phyloP scores from a whole-genome alignment of 2,888 invertebrate genomes.

The Ceriagrion tenellum region DNA sequence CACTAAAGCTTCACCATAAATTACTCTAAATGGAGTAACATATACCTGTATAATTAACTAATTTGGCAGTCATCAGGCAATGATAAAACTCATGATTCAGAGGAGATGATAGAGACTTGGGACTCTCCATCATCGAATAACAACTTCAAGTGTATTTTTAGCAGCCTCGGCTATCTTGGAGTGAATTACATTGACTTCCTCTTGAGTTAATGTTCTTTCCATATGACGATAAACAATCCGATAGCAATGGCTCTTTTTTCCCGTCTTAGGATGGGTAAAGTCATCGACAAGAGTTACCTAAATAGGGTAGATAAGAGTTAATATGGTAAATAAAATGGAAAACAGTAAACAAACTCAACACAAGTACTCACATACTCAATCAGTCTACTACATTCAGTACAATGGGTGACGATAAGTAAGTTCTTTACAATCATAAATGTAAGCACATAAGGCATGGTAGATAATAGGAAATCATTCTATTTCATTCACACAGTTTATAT shows the following conservation, averaged over 20 bases:
- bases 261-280: conserved; percentile 91
- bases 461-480: background rate
- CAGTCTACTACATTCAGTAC: background rate
- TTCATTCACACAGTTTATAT: background rate
- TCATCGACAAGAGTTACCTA: conserved; percentile 91
- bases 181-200: conserved; percentile 93
- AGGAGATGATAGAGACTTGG: background rate
- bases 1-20: background rate
- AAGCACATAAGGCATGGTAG: background rate
- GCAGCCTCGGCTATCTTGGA: conserved; percentile 84
- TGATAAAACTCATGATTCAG: background rate
- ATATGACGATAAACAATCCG: conserved; percentile 95
- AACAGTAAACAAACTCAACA: background rate
- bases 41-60: background rate
- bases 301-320: conserved; percentile 69
- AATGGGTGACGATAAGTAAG: background rate
- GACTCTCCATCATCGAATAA: conserved; percentile 10
- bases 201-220: conserved; percentile 91
- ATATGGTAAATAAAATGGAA: background rate
- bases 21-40: background rate
- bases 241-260: conserved; percentile 92
- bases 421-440: background rate
- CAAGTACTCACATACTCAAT: background rate
- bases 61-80: background rate
- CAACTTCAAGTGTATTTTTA: conserved; percentile 78